Base-by-base conservation (phyloP, 2,888 invertebrate genomes). In the Caradrina clavipalpis region DNA sequence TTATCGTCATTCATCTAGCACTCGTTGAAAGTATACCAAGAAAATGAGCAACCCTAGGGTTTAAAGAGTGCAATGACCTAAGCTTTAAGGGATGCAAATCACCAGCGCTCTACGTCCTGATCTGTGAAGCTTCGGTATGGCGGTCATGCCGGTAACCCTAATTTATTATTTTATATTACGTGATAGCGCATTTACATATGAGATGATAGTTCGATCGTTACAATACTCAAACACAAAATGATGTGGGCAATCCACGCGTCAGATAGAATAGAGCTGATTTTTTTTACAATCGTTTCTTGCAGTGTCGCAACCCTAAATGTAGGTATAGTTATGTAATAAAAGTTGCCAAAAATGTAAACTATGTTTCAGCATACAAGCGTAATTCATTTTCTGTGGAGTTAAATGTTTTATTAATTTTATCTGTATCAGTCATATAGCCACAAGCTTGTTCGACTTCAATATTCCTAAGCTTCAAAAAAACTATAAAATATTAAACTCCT, bases 1-100 rank as follows among this genome's bases (percentile, higher is more conserved):
- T 91, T 94, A 93, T 91, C 91, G 90, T 89, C 95, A 95, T 95
- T 95, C 95, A 95, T 93, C 90, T 89, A 90, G 87, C 88, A 85
- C 83, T 89, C 84, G 84, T 86, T 88, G 88, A 88, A 83, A 87
- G 87, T 86, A 88, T 83, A 89, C 87, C 88, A 84, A 87, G 87
- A 87, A 89, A 90, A 92, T 87, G 85, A 89, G 83, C 88, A 86
- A 80, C 86, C 80, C 85, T 86, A 86, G 83, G 80, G 84, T 83
- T 87, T 80, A 78, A 65, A 83, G 31, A 70, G 84, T 79, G 75
- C 90, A 86, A 72, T 87, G 90, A 91, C 89, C 91, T 70, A 59
- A 19, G 49, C 55, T 60, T 35, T 26, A 51, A 57, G 51, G 42
- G 26, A 10, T 58, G 31, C 8, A 21, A 42, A 31, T 19, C 26